A percentile compares a stretch with the other conserved stretches of the same genome.
These are phyloP conservation scores for Eristalinus sepulchralis DNA, from an alignment of 2,888 invertebrate species.

Conservation along the genomic window DNA sequence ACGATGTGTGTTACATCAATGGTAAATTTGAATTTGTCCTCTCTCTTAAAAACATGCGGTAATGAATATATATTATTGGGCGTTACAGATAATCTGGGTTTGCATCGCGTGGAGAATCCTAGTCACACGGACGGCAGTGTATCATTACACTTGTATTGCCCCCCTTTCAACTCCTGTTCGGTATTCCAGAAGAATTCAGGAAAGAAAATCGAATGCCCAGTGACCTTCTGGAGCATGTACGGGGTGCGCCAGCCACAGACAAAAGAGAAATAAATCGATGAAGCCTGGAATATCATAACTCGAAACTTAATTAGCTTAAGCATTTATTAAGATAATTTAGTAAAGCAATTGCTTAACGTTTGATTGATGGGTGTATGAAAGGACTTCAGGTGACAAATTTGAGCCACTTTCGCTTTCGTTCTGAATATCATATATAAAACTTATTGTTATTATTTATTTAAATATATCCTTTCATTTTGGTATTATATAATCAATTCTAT, in stretches of 20 bases:
- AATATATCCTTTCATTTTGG: background rate
- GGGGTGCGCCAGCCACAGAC: conserved; percentile 83
- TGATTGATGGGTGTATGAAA: background rate
- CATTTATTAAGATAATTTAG: conserved; percentile 7
- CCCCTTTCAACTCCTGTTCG: conserved; percentile 93
- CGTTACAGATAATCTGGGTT: conserved; percentile 91
- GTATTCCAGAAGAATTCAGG: conserved; percentile 96
- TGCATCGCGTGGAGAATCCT: conserved; percentile 97
- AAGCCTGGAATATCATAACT: background rate
- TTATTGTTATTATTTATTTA: background rate
- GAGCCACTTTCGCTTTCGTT: background rate
- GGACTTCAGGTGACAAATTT: background rate
- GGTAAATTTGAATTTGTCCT: conserved; percentile 82
- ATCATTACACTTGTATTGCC: conserved; percentile 96
- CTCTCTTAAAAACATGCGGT: background rate
- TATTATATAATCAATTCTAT: too few species aligned
- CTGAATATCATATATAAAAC: background rate
- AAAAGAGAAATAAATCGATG: conserved; percentile 11
- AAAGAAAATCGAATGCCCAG: conserved; percentile 85
- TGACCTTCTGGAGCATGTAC: conserved; percentile 96
- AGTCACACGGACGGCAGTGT: conserved; percentile 94
- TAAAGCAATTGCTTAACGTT: conserved; percentile 3
- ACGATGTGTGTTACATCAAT: conserved; percentile 97
- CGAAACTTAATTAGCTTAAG: conserved; percentile 37
- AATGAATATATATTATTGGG: background rate